Percentiles rank a stretch among this genome's conserved stretches.
These are phyloP conservation scores for Ceratoteleas bidentatus DNA, from an alignment of 1,140 invertebrate genomes.

Conservation along the genomic window DNA sequence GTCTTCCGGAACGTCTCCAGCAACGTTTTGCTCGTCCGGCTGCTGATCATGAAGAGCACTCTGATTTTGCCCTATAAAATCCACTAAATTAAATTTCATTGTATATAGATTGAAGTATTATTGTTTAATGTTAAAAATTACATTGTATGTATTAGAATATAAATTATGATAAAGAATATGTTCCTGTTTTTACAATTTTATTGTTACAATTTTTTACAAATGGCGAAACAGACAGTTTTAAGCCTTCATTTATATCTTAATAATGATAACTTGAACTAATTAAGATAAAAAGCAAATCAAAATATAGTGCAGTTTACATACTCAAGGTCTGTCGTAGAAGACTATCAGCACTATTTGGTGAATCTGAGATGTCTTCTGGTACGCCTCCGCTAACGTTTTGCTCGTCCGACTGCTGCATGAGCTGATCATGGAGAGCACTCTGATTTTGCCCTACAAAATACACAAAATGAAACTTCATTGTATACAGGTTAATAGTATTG, in stretches of 20 bases:
- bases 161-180: background rate
- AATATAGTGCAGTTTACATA: conserved; percentile 32
- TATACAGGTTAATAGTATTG: background rate
- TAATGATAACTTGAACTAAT: no score
- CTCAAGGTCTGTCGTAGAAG: conserved; percentile 22
- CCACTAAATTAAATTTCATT: background rate
- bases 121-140: background rate
- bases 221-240: no score
- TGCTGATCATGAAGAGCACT: conserved; percentile 1
- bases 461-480: conserved; percentile 1
- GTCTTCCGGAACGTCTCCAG: conserved; percentile 15
- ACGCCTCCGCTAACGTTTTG: conserved; percentile 19
- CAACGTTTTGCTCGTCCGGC: conserved; percentile 16
- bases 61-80: conserved; percentile 8
- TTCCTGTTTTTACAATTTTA: no score
- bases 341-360: conserved; percentile 18
- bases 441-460: conserved; percentile 5
- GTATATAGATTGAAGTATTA: background rate
- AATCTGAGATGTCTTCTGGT: conserved; percentile 13
- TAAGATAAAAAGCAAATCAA: conserved; percentile 15
- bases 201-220: no score
- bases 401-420: conserved; percentile 13
- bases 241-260: no score
- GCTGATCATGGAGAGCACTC: conserved; percentile 2
- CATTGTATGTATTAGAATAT: background rate